phyloP scores from a whole-genome alignment of 2,888 invertebrate species.

The Drosophila paranaensis region DNA sequence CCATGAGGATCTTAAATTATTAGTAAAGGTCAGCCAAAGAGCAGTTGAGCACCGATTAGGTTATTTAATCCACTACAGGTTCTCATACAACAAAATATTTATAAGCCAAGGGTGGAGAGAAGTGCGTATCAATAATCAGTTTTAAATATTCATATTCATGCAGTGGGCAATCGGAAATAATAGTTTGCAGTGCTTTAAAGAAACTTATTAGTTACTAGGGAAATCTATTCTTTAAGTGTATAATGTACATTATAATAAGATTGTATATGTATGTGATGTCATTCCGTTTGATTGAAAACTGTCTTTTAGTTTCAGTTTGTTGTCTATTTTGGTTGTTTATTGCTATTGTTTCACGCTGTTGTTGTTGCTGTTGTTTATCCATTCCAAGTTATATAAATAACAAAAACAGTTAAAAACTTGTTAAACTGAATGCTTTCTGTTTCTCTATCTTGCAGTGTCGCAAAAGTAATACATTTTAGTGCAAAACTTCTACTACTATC shows the following conservation, averaged over 20 bases:
- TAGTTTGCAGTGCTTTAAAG: background rate
- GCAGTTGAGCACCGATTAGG: background rate
- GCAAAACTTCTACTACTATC: slow-evolving; percentile 64
- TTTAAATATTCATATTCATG: background rate
- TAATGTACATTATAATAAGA: background rate
- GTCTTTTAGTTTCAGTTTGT: background rate
- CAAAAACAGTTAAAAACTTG: slow-evolving; percentile 31
- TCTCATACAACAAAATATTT: background rate
- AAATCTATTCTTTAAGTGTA: background rate
- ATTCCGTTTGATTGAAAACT: background rate
- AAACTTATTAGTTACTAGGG: background rate
- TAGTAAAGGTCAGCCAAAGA: slow-evolving; percentile 2
- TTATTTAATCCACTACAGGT: background rate
- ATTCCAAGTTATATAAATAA: slow-evolving; percentile 14
- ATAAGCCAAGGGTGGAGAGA: background rate
- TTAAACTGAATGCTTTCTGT: slow-evolving; percentile 74
- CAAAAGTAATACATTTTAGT: slow-evolving; percentile 78
- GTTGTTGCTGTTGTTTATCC: slow-evolving; percentile 29
- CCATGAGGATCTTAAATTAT: slow-evolving; percentile 2
- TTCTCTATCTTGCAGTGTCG: slow-evolving; percentile 83
- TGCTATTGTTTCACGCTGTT: slow-evolving; percentile 19
- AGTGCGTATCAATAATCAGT: background rate
- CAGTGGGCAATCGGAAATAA: background rate
- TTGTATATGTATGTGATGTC: background rate
- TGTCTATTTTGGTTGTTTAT: background rate